Evolutionary conservation across 2,113 vertebrate genomes (phyloP).

Genomic region (Ibidorhyncha struthersii): DNA sequence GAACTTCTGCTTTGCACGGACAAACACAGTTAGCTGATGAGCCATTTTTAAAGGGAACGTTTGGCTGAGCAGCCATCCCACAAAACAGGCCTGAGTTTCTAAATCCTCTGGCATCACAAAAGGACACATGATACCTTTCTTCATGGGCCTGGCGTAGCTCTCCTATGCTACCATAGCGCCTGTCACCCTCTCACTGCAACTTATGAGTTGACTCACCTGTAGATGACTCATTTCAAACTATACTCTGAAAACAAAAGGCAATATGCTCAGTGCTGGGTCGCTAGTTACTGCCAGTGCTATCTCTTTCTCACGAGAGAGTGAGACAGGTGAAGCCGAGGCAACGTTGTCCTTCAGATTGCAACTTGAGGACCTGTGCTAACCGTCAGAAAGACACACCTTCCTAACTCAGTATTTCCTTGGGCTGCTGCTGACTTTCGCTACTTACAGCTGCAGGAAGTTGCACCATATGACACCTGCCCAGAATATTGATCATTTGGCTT

Average conservation of each 20-base stretch:
- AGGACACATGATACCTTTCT: neutral
- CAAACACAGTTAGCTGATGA: neutral
- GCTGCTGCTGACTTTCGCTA: constrained; percentile 12
- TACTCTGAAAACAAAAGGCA: neutral
- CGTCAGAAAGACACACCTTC: constrained; percentile 5
- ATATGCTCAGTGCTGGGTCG: neutral
- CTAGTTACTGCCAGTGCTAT: neutral
- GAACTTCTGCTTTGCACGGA: neutral
- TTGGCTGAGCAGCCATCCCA: neutral
- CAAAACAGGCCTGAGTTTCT: neutral
- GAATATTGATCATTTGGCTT: constrained; percentile 23
- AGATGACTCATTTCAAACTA: neutral
- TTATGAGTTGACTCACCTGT: neutral
- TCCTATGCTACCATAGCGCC: neutral
- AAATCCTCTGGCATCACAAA: neutral
- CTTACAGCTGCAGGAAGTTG: constrained; percentile 11
- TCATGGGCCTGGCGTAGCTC: neutral
- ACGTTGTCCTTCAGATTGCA: neutral
- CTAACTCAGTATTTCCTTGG: neutral
- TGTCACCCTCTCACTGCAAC: neutral
- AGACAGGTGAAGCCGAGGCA: neutral
- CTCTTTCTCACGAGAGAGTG: neutral
- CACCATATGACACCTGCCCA: neutral
- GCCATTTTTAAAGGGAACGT: neutral
- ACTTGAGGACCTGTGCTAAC: neutral